These are phyloP conservation scores for Aelia acuminata DNA, from an alignment of 2,888 invertebrate species.

Conservation along the genomic window DNA sequence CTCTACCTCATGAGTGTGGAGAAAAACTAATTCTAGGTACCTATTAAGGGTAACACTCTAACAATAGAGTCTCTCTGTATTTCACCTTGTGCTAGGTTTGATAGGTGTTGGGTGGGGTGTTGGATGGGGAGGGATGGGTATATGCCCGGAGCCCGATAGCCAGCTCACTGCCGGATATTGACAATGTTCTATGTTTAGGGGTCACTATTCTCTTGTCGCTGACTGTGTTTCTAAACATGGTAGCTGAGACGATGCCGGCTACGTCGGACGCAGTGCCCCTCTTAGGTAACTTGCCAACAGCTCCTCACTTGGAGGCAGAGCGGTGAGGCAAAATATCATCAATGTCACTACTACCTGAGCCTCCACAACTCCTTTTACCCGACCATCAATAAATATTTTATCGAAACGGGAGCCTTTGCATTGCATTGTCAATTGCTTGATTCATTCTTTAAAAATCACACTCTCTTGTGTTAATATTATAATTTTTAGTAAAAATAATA, in stretches of 20 bases:
- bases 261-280: conserved; percentile 80
- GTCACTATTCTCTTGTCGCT: conserved; percentile 97
- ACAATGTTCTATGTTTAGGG: conserved; percentile 74
- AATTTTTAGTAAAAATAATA: not conserved
- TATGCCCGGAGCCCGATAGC: conserved; percentile 21
- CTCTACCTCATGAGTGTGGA: conserved; percentile 97
- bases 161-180: conserved; percentile 50
- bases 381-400: not conserved
- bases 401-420: not conserved
- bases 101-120: conserved; percentile 35
- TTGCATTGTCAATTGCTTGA: not conserved
- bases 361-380: not conserved
- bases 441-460: not conserved
- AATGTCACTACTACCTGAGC: conserved; percentile 8
- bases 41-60: conserved; percentile 51
- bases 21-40: conserved; percentile 95
- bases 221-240: conserved; percentile 98
- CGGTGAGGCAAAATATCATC: conserved; percentile 61
- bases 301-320: conserved; percentile 66
- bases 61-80: conserved; percentile 19
- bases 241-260: conserved; percentile 98
- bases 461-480: not conserved
- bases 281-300: conserved; percentile 66
- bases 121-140: conserved; percentile 4
- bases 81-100: conserved; percentile 42